A percentile compares a stretch with the other conserved stretches of the same genome.
Conservation (phyloP, 2,797 vertebrate species). For the Tauraco hartlaubi region DNA sequence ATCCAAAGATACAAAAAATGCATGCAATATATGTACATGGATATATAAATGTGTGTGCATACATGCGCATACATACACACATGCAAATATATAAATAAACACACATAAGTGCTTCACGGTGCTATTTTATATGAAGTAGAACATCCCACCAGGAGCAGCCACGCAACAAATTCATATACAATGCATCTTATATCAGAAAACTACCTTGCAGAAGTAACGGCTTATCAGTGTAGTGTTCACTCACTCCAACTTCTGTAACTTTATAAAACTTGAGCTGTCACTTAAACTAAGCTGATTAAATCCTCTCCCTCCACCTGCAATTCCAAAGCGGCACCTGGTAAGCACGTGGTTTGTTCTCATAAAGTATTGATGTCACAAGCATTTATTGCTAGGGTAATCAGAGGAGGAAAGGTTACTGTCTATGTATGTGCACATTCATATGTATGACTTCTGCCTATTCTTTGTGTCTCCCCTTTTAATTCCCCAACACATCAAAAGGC, state of each 20-base stretch:
- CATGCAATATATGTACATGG: fast-evolving
- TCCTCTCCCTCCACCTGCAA: background rate
- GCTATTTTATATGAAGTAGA: background rate
- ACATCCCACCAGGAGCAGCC: background rate
- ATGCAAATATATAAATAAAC: background rate
- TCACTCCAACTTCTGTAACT: background rate
- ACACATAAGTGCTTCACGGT: background rate
- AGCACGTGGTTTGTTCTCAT: slow-evolving; percentile 72
- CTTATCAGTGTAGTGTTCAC: background rate
- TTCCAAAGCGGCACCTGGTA: slow-evolving; percentile 45
- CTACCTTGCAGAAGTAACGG: background rate
- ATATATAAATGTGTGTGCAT: too few relatives aligned
- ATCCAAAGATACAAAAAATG: background rate
- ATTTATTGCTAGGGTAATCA: slow-evolving; percentile 82
- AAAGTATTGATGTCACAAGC: slow-evolving; percentile 85
- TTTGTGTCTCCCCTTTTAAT: background rate
- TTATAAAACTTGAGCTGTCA: background rate
- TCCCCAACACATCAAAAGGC: slow-evolving; percentile 25
- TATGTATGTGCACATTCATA: slow-evolving; percentile 43
- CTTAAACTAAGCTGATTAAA: background rate
- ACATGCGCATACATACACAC: fast-evolving
- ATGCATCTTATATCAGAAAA: fast-evolving
- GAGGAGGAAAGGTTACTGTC: slow-evolving; percentile 84
- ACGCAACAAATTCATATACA: background rate
- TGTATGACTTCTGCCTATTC: slow-evolving; percentile 37